Conservation (phyloP, 2,113 vertebrate species). For the Dromaius novaehollandiae region DNA sequence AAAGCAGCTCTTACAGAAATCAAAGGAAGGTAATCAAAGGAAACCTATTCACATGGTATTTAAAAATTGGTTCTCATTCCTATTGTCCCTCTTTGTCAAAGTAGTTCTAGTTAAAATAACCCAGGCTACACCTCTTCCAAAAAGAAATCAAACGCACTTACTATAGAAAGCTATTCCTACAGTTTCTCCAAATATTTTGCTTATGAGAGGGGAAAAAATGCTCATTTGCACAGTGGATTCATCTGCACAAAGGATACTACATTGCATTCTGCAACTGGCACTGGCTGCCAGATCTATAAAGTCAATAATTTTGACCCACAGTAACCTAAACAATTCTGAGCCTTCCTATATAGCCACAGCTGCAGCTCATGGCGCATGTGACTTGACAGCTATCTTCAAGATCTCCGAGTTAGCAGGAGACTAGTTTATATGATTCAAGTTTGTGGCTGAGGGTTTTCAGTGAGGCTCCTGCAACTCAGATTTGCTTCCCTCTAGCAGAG, state of each 20-base stretch:
- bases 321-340: background rate
- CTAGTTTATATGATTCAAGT: background rate
- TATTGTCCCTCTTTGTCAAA: background rate
- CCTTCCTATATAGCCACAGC: background rate
- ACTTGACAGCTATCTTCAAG: fast-evolving
- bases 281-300: background rate
- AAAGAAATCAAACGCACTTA: background rate
- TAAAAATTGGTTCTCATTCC: background rate
- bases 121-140: background rate
- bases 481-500: background rate
- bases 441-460: background rate
- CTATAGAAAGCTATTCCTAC: background rate
- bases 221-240: background rate
- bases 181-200: background rate
- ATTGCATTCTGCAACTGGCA: background rate
- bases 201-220: background rate
- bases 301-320: background rate
- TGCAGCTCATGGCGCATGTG: fast-evolving
- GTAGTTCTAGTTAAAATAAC: background rate
- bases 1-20: background rate
- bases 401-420: background rate
- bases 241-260: background rate
- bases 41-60: background rate
- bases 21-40: background rate
- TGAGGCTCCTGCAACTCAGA: background rate